Evolutionary conservation across 53 echinoderm and acorn worm species (phyloP).

Genomic region (Arbacia lixula): DNA sequence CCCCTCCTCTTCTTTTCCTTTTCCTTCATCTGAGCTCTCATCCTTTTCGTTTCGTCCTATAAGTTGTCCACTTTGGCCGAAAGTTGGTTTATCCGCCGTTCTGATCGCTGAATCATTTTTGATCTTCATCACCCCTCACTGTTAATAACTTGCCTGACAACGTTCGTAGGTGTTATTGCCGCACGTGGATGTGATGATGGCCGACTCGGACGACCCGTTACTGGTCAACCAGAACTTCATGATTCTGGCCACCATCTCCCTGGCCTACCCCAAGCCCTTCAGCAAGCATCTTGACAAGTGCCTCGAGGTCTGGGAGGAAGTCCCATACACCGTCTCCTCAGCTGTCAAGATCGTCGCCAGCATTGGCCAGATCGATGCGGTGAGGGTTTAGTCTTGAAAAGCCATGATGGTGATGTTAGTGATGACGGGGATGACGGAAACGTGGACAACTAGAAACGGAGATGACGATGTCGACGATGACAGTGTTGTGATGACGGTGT

Average conservation of each 20-base stretch:
- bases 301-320: conserved; percentile 52
- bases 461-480: not conserved
- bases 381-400: not conserved
- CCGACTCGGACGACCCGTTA: conserved; percentile 21
- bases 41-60: not conserved
- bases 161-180: conserved; percentile 54
- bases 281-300: conserved; percentile 71
- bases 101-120: not conserved
- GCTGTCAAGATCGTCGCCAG: conserved; percentile 79
- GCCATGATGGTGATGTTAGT: not conserved
- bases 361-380: conserved; percentile 84
- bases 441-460: not conserved
- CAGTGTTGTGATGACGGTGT: too few species aligned
- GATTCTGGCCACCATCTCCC: conserved; percentile 67
- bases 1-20: too few species aligned
- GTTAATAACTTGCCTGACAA: too few species aligned
- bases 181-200: conserved; percentile 68
- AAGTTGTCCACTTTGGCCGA: too few species aligned
- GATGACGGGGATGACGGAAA: not conserved
- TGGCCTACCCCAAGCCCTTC: conserved; percentile 65
- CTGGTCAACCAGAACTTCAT: conserved; percentile 24
- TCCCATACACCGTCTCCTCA: conserved; percentile 60
- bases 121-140: not conserved
- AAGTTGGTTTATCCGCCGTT: too few species aligned
- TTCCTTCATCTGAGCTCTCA: not conserved